Evolutionary conservation across 2,113 vertebrate species (phyloP).

Genomic region (Mirza zaza): DNA sequence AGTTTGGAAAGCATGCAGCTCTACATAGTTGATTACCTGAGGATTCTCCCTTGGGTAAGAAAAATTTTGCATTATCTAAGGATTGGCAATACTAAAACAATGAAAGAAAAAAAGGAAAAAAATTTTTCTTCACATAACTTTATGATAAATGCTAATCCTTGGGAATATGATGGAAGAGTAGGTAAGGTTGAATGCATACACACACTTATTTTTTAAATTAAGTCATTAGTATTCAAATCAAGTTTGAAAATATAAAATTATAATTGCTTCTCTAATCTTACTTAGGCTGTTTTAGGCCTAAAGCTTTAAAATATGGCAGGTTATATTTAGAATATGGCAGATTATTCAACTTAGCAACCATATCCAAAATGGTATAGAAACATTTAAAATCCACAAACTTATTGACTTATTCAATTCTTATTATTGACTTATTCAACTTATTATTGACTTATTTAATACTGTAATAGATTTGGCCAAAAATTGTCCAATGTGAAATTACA

Average conservation of each 20-base stretch:
- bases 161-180: background rate
- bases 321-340: constrained; percentile 6
- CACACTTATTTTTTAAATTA: background rate
- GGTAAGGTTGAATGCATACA: constrained; percentile 10
- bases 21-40: background rate
- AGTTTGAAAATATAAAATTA: constrained; percentile 49
- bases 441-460: constrained; percentile 62
- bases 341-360: background rate
- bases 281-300: background rate
- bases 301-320: constrained; percentile 7
- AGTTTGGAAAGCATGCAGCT: background rate
- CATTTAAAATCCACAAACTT: constrained; percentile 54
- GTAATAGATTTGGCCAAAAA: background rate
- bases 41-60: background rate
- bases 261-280: background rate
- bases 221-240: background rate
- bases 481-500: constrained; percentile 15
- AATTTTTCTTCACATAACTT: background rate
- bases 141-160: background rate
- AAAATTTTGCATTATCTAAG: background rate
- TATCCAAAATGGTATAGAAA: constrained; percentile 9
- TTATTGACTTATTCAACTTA: too few relatives aligned
- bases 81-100: background rate
- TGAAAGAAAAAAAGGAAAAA: background rate
- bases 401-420: constrained; percentile 14